Evolutionary conservation across 2,888 invertebrate genomes (phyloP).

Genomic region (Timandra comae): DNA sequence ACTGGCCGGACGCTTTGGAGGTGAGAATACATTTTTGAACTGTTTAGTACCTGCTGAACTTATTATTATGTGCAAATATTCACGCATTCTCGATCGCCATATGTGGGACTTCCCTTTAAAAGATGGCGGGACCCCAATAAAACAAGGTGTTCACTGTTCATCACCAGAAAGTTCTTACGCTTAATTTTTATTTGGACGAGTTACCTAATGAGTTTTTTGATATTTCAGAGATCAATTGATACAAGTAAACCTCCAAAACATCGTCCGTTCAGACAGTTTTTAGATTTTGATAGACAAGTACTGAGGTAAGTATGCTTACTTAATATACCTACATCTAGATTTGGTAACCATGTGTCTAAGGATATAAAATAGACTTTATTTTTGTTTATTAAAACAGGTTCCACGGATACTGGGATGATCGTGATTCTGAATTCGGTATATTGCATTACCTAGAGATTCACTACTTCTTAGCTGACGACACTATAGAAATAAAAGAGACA

Average conservation of each 20-base stretch:
- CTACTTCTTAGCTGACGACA: conserved; percentile 92
- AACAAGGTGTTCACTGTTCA: no score
- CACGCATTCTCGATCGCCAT: no score
- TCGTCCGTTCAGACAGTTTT: conserved; percentile 85
- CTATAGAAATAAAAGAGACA: conserved; percentile 90
- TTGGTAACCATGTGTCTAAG: neutral
- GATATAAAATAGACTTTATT: no score
- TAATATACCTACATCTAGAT: neutral
- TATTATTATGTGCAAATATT: no score
- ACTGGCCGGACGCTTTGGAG: conserved; percentile 59
- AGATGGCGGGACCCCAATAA: no score
- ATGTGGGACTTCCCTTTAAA: no score
- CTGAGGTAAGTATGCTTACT: conserved; percentile 42
- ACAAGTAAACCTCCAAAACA: conserved; percentile 57
- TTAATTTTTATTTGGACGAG: no score
- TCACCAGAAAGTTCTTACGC: no score
- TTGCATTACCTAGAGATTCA: conserved; percentile 87
- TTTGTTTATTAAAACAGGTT: conserved; percentile 77
- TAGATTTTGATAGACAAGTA: conserved; percentile 86
- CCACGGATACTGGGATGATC: conserved; percentile 93
- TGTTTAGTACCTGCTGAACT: no score
- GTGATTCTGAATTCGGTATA: conserved; percentile 84
- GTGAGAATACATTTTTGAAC: conserved; percentile 29
- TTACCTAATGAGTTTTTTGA: no score
- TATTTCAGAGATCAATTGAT: conserved; percentile 42